phyloP scores from a whole-genome alignment of 2,888 invertebrate species.

The Conomelus anceps region DNA sequence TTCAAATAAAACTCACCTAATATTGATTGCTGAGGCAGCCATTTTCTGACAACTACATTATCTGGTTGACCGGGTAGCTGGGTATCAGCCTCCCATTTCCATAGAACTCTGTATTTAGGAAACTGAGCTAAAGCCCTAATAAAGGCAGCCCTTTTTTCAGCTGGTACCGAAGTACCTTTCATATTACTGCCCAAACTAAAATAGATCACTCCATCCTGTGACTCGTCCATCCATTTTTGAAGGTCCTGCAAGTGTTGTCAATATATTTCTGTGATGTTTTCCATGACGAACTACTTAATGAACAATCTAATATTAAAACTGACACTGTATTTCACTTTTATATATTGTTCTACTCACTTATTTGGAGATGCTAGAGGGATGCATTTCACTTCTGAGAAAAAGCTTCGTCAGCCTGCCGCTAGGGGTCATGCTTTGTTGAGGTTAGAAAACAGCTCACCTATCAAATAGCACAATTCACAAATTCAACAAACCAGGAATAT shows the following conservation, averaged over 20 bases:
- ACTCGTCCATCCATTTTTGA: background rate
- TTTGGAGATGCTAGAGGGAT: no score
- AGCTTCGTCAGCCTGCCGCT: no score
- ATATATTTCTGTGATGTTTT: no score
- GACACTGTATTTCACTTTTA: no score
- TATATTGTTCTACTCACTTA: no score
- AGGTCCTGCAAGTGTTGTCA: background rate
- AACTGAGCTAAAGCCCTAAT: background rate
- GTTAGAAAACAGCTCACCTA: no score
- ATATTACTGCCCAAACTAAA: background rate
- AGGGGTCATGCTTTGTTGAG: no score
- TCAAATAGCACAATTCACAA: no score
- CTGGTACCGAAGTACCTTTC: background rate
- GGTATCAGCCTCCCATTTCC: background rate
- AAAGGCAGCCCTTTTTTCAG: background rate
- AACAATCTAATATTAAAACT: no score
- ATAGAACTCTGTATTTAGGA: background rate
- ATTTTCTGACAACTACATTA: background rate
- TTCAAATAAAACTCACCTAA: background rate
- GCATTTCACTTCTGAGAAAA: no score
- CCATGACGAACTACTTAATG: no score
- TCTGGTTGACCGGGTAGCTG: background rate
- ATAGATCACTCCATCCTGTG: background rate
- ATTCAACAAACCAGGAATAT: no score
- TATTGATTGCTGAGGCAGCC: background rate